Evolutionary conservation across 2,888 invertebrate genomes (phyloP).

Genomic region (Ischnus inquisitorius): DNA sequence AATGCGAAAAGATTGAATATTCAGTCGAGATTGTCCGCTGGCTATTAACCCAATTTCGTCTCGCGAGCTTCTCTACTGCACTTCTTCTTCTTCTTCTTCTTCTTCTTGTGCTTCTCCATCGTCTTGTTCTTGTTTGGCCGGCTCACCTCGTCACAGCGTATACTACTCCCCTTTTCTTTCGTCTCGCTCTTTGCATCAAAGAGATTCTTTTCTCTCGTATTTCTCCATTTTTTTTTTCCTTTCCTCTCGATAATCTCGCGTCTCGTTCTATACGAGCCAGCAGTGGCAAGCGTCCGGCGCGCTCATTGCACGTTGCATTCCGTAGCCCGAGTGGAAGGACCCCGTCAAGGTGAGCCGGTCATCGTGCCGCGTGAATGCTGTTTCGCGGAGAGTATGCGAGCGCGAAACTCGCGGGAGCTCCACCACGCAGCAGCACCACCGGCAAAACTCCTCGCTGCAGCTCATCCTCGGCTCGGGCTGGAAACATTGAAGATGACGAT

Average conservation of each 20-base stretch:
- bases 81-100: slow-evolving; percentile 25
- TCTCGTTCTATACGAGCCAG: slow-evolving; percentile 34
- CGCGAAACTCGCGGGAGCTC: slow-evolving; percentile 67
- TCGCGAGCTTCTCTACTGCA: slow-evolving; percentile 17
- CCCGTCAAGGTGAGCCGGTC: slow-evolving; percentile 84
- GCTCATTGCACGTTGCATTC: slow-evolving; percentile 78
- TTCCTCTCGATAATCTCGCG: slow-evolving; percentile 55
- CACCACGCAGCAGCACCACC: slow-evolving; percentile 16
- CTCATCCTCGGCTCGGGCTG: background rate
- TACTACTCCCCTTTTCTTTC: slow-evolving; percentile 26
- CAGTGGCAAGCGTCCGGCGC: slow-evolving; percentile 54
- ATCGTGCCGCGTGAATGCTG: slow-evolving; percentile 74
- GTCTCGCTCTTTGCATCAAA: slow-evolving; percentile 46
- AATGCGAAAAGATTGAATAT: slow-evolving; percentile 29
- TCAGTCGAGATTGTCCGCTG: slow-evolving; percentile 33
- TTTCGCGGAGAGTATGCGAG: slow-evolving; percentile 66
- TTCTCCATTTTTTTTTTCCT: slow-evolving; percentile 32
- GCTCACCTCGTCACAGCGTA: slow-evolving; percentile 24
- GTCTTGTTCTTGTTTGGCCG: background rate
- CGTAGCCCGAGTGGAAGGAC: slow-evolving; percentile 83
- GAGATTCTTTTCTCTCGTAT: slow-evolving; percentile 23
- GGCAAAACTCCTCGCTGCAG: background rate
- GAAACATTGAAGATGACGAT: background rate
- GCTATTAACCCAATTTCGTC: slow-evolving; percentile 70
- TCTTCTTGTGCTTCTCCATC: too few relatives aligned